phyloP scores from a whole-genome alignment of 2,888 invertebrate genomes.

The Allacma fusca region DNA sequence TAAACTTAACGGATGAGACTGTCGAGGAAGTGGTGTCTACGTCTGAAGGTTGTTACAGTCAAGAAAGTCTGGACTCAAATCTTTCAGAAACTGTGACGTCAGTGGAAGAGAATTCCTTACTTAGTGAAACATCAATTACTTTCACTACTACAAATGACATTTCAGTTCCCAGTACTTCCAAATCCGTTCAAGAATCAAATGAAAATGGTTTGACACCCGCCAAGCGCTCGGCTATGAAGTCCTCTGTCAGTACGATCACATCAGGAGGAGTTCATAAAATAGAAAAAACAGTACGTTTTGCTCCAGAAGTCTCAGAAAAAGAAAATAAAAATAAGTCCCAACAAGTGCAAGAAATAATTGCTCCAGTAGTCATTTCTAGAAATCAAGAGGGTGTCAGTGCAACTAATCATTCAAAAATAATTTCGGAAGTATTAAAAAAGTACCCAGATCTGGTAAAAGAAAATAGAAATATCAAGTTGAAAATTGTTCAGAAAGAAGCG shows the following conservation, averaged over 20 bases:
- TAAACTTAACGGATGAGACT: slow-evolving; percentile 52
- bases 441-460: slow-evolving; percentile 87
- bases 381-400: slow-evolving; percentile 30
- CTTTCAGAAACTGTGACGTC: not conserved
- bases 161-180: slow-evolving; percentile 29
- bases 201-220: not conserved
- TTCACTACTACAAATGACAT: slow-evolving; percentile 1
- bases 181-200: not conserved
- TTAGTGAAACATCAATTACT: not conserved
- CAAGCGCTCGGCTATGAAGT: slow-evolving; percentile 33
- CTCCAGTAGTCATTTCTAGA: slow-evolving; percentile 10
- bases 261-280: slow-evolving; percentile 27
- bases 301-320: slow-evolving; percentile 66
- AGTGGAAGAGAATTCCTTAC: not conserved
- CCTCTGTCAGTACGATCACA: not conserved
- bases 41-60: slow-evolving; percentile 34
- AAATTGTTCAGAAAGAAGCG: slow-evolving; percentile 75
- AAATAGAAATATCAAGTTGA: slow-evolving; percentile 85
- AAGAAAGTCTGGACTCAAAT: slow-evolving; percentile 17
- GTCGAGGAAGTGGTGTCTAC: slow-evolving; percentile 54
- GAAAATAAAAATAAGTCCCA: slow-evolving; percentile 65
- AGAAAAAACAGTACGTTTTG: slow-evolving; percentile 68
- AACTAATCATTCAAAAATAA: slow-evolving; percentile 82
- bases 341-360: slow-evolving; percentile 16
- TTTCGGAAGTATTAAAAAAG: slow-evolving; percentile 84